Evolutionary conservation across 92 coral and sea anemone species (phyloP).

Genomic region (Plumapathes pennacea): DNA sequence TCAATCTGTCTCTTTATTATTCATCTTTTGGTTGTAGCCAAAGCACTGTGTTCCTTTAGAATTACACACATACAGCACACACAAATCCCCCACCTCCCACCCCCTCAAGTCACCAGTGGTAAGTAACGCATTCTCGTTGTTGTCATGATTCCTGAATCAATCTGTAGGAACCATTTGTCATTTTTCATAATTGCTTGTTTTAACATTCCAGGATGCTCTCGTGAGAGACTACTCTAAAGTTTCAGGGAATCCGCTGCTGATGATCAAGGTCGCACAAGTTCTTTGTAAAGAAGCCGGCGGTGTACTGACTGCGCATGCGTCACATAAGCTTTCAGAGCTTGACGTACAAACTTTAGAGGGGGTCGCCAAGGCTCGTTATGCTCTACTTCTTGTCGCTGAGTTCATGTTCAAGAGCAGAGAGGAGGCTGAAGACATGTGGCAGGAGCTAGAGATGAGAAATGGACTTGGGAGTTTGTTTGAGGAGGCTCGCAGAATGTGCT

Average conservation of each 20-base stretch:
- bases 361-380: conserved; percentile 61
- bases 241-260: conserved; percentile 28
- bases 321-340: conserved; percentile 9
- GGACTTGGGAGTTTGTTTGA: conserved; percentile 44
- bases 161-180: too few species aligned
- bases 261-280: conserved; percentile 41
- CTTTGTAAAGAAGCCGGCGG: conserved; percentile 31
- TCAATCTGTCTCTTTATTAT: too few species aligned
- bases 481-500: conserved; percentile 45
- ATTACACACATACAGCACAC: too few species aligned
- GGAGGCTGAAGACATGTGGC: conserved; percentile 2
- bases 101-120: too few species aligned
- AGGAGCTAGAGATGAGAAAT: conserved; percentile 10
- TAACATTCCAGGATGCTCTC: conserved; percentile 50
- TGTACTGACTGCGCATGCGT: conserved; percentile 5
- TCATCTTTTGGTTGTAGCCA: too few species aligned
- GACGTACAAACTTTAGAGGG: conserved; percentile 56
- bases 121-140: too few species aligned
- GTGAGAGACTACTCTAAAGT: conserved; percentile 35
- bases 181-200: too few species aligned
- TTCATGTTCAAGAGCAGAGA: conserved; percentile 51
- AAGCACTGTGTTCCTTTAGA: too few species aligned
- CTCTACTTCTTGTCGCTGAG: conserved; percentile 46
- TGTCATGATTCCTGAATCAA: too few species aligned
- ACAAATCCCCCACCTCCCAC: too few species aligned